phyloP scores from a whole-genome alignment of 2,113 vertebrate species.

The Platysternon megacephalum region DNA sequence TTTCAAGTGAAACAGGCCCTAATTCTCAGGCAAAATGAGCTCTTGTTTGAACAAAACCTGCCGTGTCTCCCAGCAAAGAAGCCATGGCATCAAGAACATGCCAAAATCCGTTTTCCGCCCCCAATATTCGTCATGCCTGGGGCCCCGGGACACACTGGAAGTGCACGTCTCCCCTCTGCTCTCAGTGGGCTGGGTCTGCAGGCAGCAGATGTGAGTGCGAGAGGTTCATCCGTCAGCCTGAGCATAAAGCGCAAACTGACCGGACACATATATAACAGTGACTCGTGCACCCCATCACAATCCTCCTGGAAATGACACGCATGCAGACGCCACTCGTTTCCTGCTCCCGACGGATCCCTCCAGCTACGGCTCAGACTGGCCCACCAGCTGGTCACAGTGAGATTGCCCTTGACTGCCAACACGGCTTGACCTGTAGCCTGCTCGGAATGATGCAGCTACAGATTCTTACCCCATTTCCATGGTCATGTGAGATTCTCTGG shows the following conservation, averaged over 20 bases:
- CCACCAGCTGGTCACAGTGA: neutral
- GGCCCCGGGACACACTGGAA: neutral
- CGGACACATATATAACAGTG: constrained; percentile 52
- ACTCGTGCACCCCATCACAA: neutral
- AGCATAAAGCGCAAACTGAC: constrained; percentile 30
- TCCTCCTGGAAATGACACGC: neutral
- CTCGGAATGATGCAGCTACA: accelerated
- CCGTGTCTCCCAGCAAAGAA: neutral
- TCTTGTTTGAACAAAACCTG: neutral
- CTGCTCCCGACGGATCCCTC: neutral
- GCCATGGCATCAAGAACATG: neutral
- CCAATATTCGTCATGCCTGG: neutral
- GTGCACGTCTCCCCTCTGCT: neutral
- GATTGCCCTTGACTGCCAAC: accelerated
- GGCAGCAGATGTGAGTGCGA: neutral
- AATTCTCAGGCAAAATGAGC: neutral
- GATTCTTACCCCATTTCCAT: neutral
- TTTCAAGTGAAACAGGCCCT: neutral
- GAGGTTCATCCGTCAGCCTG: constrained; percentile 1
- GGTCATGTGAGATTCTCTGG: neutral
- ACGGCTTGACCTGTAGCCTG: neutral
- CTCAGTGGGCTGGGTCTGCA: neutral
- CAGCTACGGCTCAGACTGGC: neutral
- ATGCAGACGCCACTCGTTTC: neutral
- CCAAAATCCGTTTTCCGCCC: neutral